A percentile compares a stretch with the other conserved stretches of the same genome.
Conservation (phyloP, 2,888 invertebrate genomes). For the Cephus runcator region DNA sequence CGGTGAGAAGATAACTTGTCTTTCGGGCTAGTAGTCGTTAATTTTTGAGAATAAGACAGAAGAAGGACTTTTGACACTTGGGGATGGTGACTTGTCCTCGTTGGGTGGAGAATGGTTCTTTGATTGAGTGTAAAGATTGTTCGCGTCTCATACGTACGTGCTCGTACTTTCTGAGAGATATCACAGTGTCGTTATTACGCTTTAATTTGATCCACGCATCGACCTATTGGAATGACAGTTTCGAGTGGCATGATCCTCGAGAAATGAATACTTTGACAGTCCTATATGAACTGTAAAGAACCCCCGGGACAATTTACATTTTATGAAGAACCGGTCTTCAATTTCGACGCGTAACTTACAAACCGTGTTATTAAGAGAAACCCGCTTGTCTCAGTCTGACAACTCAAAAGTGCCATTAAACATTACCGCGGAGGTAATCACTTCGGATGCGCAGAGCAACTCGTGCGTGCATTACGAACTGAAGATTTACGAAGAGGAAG, state of each 20-base stretch:
- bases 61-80: not conserved
- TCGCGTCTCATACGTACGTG: not conserved
- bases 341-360: not conserved
- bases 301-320: not conserved
- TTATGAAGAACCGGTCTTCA: constrained; percentile 1
- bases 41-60: not conserved
- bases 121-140: not conserved
- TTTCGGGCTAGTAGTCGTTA: not conserved
- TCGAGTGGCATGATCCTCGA: not conserved
- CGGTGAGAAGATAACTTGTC: not conserved
- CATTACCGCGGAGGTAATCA: not conserved
- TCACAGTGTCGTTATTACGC: not conserved
- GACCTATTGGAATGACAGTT: not conserved
- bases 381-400: not conserved
- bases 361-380: constrained; percentile 1
- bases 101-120: not conserved
- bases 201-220: not conserved
- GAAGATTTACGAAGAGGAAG: not conserved
- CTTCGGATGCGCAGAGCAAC: not conserved
- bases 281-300: not conserved
- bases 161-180: not conserved
- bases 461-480: not conserved
- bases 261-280: not conserved
- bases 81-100: not conserved
- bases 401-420: not conserved